Evolutionary conservation across 1,140 invertebrate genomes (phyloP), one percentile per base, ranked within the genome.

Genomic region (Drosophila subobscura): DNA sequence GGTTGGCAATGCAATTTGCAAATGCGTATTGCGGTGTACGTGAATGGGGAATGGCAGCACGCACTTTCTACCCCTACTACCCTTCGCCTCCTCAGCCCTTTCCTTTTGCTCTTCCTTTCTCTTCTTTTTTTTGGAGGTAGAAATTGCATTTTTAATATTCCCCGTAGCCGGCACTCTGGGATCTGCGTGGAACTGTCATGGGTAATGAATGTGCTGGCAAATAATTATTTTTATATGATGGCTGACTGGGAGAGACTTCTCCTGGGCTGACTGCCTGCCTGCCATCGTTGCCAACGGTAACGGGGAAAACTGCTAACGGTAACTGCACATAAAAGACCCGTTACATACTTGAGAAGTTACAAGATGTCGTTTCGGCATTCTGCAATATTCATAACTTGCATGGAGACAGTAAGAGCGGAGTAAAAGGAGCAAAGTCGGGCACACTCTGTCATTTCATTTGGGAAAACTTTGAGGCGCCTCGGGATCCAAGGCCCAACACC

Each of bases 81-180:
- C 16, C 10, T 20, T 20, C 16, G 1, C 16, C 16, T 20, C 1
- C 37, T 20, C 1, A 0, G 2, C 8, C 6, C 25, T 4, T 49
- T 29, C 12, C 16, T 0, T 44, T 37, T 4, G 33, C 33, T 25
- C 5, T 6, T 5, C n/a, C 7, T 5, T 8, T 14, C 16, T n/a
- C 14, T 7, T 16, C 0, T 22, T 27, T 42, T 52, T 74, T 58
- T 66, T 55, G 47, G 10, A 40, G 41, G 29, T 79, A 88, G 77
- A 81, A 77, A 85, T 88, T 85, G 81, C 81, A 77, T 81, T 88
- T 85, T 85, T 85, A 85, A 85, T 85, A 85, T 85, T 73, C 72
- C 25, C 54, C 47, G 64, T 25, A 56, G 68, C 50, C 42, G 68
- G 54, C 50, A 44, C 42, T 14, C 49, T 1, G 49, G 25, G 50